Percentiles rank a stretch among this genome's conserved stretches.
phyloP scores from a whole-genome alignment of 2,888 invertebrate genomes.

The Belgica antarctica region DNA sequence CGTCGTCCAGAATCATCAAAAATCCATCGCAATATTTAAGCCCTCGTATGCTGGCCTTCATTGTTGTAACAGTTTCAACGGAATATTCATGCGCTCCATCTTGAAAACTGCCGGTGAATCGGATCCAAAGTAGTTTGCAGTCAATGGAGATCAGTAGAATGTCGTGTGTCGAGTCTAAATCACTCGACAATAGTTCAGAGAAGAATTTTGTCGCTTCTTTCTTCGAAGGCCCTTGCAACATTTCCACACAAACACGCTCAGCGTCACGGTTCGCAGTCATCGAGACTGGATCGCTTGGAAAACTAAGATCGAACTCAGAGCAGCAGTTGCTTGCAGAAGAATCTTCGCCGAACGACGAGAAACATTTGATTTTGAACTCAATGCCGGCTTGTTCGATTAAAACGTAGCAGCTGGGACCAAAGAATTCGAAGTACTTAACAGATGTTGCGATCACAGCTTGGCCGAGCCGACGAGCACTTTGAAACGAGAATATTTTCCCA shows the following conservation, averaged over 20 bases:
- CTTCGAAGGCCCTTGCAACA: neutral
- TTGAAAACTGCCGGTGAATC: neutral
- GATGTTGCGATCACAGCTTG: neutral
- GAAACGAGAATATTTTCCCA: neutral
- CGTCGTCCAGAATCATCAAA: neutral
- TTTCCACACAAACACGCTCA: neutral
- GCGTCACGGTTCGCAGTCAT: neutral
- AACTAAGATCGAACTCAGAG: neutral
- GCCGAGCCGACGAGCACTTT: too few species aligned
- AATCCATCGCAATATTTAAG: neutral
- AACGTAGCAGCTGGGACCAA: neutral
- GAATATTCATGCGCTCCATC: neutral
- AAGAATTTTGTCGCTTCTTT: neutral
- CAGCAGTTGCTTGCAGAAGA: neutral
- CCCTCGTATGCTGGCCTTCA: neutral
- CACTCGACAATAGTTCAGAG: neutral
- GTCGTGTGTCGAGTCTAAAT: neutral
- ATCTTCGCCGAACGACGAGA: neutral
- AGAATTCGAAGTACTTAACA: neutral
- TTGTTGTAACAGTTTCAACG: neutral
- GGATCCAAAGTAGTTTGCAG: constrained; percentile 9
- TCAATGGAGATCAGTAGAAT: neutral
- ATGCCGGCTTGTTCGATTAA: neutral
- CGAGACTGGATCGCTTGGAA: neutral
- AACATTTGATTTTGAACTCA: neutral